phyloP scores from a whole-genome alignment of 2,888 invertebrate genomes.

The Hylaea fasciaria region DNA sequence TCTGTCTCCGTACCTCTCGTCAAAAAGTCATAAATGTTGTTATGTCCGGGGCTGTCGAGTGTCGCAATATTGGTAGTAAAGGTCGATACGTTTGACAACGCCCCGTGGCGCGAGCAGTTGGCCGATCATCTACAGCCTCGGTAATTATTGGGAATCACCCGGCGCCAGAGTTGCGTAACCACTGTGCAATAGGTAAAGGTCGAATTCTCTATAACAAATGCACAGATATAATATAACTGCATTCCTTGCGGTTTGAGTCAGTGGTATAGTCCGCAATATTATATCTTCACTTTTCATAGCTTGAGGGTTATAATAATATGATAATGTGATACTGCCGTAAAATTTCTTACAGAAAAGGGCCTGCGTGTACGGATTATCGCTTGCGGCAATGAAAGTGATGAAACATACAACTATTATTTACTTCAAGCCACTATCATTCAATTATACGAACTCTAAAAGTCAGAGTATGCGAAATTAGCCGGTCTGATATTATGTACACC shows the following conservation, averaged over 20 bases:
- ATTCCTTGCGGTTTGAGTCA: background rate
- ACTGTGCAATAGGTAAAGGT: slow-evolving; percentile 51
- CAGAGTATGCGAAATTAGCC: background rate
- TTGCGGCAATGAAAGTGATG: too few relatives aligned
- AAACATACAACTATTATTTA: too few relatives aligned
- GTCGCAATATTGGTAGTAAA: slow-evolving; percentile 49
- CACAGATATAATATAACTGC: slow-evolving; percentile 12
- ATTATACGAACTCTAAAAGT: background rate
- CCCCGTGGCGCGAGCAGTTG: slow-evolving; percentile 32
- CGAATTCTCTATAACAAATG: slow-evolving; percentile 35
- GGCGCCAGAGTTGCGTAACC: slow-evolving; percentile 40
- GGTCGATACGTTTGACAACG: slow-evolving; percentile 47
- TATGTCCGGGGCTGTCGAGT: slow-evolving; percentile 9
- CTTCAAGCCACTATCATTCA: too few relatives aligned
- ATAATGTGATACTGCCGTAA: too few relatives aligned
- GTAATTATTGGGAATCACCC: slow-evolving; percentile 48
- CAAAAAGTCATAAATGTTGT: background rate
- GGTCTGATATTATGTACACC: background rate
- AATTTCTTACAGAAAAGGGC: too few relatives aligned
- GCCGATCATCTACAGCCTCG: background rate
- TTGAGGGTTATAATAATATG: too few relatives aligned
- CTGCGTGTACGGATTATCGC: too few relatives aligned
- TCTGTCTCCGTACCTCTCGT: too few relatives aligned
- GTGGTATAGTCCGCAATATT: background rate
- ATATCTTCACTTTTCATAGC: too few relatives aligned